phyloP scores from a whole-genome alignment of 2,888 invertebrate species.

The Euplagia quadripunctaria region DNA sequence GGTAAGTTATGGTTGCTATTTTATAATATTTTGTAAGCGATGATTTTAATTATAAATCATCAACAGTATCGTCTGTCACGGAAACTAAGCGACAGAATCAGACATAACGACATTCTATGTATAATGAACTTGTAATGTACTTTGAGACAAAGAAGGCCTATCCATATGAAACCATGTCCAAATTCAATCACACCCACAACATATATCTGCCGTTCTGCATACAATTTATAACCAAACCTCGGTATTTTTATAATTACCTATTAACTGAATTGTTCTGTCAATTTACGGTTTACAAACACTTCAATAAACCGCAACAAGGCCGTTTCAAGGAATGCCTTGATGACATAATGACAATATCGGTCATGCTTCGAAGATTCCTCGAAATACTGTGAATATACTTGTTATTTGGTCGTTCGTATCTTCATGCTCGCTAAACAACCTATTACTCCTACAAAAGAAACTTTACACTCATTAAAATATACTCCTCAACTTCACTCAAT shows the following conservation, averaged over 20 bases:
- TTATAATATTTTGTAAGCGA: neutral
- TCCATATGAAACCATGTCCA: too few species aligned
- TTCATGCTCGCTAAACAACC: conserved; percentile 14
- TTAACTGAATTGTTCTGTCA: conserved; percentile 47
- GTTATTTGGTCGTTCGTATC: conserved; percentile 19
- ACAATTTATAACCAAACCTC: neutral
- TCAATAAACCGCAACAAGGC: conserved; percentile 63
- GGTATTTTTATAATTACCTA: neutral
- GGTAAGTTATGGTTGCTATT: neutral
- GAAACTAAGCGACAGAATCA: neutral
- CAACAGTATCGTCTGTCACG: neutral
- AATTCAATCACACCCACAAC: too few species aligned
- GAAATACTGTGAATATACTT: conserved; percentile 52
- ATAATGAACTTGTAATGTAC: neutral
- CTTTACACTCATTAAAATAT: conserved; percentile 11
- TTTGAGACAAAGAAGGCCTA: too few species aligned
- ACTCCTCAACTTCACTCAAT: neutral
- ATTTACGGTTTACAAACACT: conserved; percentile 57
- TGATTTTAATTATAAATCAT: neutral
- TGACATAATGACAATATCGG: conserved; percentile 62
- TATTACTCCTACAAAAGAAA: conserved; percentile 15
- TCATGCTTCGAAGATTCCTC: conserved; percentile 59
- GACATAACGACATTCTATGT: neutral
- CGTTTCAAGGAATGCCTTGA: conserved; percentile 66
- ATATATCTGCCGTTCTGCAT: neutral